Base-by-base conservation (phyloP, 2,113 vertebrate species). In the Polyodon spathula region DNA sequence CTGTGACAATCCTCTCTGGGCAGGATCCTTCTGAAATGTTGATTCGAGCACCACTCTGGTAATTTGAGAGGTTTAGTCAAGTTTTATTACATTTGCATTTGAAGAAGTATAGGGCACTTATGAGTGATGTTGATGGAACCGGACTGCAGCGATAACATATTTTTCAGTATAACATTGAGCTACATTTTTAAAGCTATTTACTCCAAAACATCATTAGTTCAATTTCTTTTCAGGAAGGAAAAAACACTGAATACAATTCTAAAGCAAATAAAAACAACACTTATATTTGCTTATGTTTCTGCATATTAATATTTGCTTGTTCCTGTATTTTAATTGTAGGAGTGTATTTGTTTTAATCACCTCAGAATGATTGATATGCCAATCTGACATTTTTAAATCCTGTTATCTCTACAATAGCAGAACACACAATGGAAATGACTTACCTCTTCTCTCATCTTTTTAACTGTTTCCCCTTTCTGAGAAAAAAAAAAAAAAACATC, bases 361-460 rank as follows among this genome's bases (percentile, higher is more conserved):
- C 27, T 3, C 3, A 3, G 3, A 3, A 27, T 27, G 27, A 27
- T 2, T 14, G 48, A 4, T 12, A n/a, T 50, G 12, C 2, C 12
- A n/a, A n/a, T 11, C 48, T n/a, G 12, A n/a, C 6, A 50, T 14
- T 11, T n/a, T 14, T 12, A 50, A 50, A 50, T 8, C 5, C 12
- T 50, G 5, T 14, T n/a, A 50, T 11, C 48, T 50, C 12, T 16
- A 38, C 12, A 43, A 12, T 17, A 1, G 43, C 6, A 54, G 40
- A 63, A 58, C 40, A 64, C 53, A 38, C 57, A 12, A 51, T n/a
- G 66, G 64, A 58, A 40, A 58, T 70, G 14, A 27, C 87, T 90
- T 83, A 94, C 93, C 84, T 95, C 93, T 69, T 94, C 93, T 71
- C 93, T 89, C 91, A 95, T 95, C 80, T 93, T 95, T 88, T 95